phyloP scores from a whole-genome alignment of 2,113 vertebrate genomes.

The Barbus barbus region DNA sequence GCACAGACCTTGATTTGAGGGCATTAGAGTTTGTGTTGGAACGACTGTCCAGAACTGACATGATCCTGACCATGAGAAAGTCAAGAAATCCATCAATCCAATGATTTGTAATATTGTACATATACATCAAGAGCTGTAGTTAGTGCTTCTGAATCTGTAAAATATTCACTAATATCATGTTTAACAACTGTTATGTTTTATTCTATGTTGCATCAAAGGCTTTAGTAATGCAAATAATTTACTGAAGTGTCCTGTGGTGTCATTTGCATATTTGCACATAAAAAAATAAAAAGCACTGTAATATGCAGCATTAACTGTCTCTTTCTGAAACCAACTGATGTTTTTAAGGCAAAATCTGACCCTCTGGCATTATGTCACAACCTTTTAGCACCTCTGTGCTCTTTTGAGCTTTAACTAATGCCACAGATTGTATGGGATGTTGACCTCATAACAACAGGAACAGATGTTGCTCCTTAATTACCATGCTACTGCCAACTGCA shows the following conservation, averaged over 20 bases:
- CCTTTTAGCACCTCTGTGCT: slow-evolving; percentile 17
- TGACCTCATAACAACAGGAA: slow-evolving; percentile 28
- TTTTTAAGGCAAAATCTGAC: neutral
- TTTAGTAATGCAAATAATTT: too few species aligned
- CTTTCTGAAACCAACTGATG: neutral
- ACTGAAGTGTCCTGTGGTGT: neutral
- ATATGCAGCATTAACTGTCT: neutral
- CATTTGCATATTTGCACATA: neutral
- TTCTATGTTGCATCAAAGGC: too few species aligned
- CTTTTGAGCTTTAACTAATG: slow-evolving; percentile 23
- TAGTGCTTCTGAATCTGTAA: neutral
- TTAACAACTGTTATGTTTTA: neutral
- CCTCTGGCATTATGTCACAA: neutral
- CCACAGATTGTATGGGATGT: neutral
- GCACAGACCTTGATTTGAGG: slow-evolving; percentile 40
- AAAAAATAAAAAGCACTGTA: neutral
- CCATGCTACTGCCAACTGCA: slow-evolving; percentile 12
- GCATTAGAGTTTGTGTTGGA: slow-evolving; percentile 32
- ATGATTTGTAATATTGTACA: slow-evolving; percentile 20
- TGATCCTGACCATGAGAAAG: slow-evolving; percentile 39
- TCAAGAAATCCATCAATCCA: slow-evolving; percentile 52
- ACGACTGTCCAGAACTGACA: slow-evolving; percentile 24
- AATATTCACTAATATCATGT: too few species aligned
- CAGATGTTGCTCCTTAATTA: slow-evolving; percentile 51
- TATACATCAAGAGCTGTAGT: neutral